Percentiles rank a stretch among this genome's conserved stretches.
These are phyloP conservation scores for Centropyge bicolor DNA, from an alignment of 2,797 vertebrate genomes.

Conservation along the genomic window DNA sequence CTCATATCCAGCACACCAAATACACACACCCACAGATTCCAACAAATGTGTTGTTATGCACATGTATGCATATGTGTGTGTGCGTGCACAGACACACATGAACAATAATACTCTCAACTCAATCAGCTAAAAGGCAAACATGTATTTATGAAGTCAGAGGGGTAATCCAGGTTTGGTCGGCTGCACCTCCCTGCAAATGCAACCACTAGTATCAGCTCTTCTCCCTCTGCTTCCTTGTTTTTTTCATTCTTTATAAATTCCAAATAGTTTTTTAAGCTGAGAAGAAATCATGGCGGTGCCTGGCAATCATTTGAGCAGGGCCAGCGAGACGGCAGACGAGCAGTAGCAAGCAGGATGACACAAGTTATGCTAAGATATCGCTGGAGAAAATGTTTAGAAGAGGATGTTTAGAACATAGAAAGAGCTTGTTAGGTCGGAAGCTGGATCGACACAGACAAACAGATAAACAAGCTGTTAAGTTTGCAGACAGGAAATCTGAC, in stretches of 20 bases:
- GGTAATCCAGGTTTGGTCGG: background rate
- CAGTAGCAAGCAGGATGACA: background rate
- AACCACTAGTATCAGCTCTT: background rate
- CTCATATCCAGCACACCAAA: background rate
- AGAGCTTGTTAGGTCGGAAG: background rate
- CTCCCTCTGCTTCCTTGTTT: background rate
- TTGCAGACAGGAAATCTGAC: conserved; percentile 4
- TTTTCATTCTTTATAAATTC: background rate
- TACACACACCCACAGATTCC: conserved; percentile 1
- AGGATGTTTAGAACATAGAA: background rate
- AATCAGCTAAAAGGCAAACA: conserved; percentile 51
- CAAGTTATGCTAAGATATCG: background rate
- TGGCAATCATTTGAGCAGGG: background rate
- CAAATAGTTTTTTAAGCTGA: background rate
- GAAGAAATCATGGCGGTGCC: background rate
- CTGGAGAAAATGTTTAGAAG: background rate
- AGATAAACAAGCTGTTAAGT: conserved; percentile 17
- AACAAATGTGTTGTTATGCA: conserved; percentile 5
- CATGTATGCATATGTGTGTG: background rate
- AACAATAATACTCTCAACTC: conserved; percentile 16
- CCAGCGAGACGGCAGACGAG: background rate
- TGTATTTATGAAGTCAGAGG: conserved; percentile 10
- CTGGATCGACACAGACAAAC: background rate
- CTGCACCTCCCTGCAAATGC: background rate
- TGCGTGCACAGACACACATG: background rate